Evolutionary conservation across 2,797 vertebrate species (phyloP).

Genomic region (Cercopithecus diana): DNA sequence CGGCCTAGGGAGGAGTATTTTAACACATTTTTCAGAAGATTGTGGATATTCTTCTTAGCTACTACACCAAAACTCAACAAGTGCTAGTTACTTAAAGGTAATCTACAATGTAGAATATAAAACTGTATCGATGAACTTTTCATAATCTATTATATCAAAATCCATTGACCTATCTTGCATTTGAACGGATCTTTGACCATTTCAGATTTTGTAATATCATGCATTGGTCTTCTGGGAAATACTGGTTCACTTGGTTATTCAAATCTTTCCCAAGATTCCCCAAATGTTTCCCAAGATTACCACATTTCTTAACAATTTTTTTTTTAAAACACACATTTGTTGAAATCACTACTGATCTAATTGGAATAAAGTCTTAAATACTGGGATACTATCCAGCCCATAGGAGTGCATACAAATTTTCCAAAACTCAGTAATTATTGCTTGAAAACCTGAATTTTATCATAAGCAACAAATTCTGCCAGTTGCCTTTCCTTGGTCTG

Average conservation of each 20-base stretch:
- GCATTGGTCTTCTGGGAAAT: constrained; percentile 10
- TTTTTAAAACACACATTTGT: background rate
- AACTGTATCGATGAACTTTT: background rate
- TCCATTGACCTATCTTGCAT: background rate
- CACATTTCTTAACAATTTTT: background rate
- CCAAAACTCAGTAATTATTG: constrained; percentile 24
- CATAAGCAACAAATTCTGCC: background rate
- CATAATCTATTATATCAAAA: constrained; percentile 15
- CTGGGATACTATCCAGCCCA: background rate
- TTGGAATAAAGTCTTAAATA: constrained; percentile 42
- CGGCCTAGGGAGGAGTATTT: background rate
- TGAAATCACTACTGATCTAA: constrained; percentile 16
- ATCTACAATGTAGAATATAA: background rate
- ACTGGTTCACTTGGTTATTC: background rate
- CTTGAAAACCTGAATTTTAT: constrained; percentile 38
- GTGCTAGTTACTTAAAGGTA: background rate
- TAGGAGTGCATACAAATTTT: background rate
- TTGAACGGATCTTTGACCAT: background rate
- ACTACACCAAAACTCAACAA: background rate
- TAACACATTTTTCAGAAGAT: background rate
- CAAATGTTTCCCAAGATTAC: background rate
- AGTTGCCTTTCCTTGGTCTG: background rate
- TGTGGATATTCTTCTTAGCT: background rate
- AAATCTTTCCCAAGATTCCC: background rate
- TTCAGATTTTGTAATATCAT: background rate